Conservation (phyloP, 2,888 invertebrate species). For the Zootermopsis nevadensis region DNA sequence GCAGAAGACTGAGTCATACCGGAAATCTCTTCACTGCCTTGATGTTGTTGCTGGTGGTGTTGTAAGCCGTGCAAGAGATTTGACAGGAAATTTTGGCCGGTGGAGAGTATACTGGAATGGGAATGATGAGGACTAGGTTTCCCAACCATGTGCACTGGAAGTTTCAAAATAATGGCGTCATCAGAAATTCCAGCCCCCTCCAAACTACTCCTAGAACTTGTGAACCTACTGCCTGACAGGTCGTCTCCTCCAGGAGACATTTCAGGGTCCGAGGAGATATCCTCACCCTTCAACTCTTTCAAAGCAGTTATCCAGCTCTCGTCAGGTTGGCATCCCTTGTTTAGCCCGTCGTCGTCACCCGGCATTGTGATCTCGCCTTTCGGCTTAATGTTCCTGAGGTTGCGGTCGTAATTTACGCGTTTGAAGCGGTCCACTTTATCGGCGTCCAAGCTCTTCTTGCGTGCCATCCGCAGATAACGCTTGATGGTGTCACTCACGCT, state of each 20-base stretch:
- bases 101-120: slow-evolving; percentile 63
- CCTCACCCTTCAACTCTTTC: slow-evolving; percentile 50
- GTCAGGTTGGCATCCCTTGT: slow-evolving; percentile 82
- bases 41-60: slow-evolving; percentile 62
- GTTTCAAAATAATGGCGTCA: slow-evolving; percentile 61
- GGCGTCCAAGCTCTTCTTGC: slow-evolving; percentile 86
- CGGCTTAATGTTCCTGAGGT: slow-evolving; percentile 84
- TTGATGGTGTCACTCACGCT: slow-evolving; percentile 90
- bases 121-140: slow-evolving; percentile 52
- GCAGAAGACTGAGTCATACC: slow-evolving; percentile 56
- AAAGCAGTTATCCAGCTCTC: slow-evolving; percentile 75
- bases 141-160: slow-evolving; percentile 59
- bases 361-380: slow-evolving; percentile 79
- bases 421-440: slow-evolving; percentile 86
- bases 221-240: slow-evolving; percentile 63
- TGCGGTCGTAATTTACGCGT: slow-evolving; percentile 88
- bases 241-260: slow-evolving; percentile 65
- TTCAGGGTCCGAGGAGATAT: slow-evolving; percentile 55
- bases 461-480: slow-evolving; percentile 85
- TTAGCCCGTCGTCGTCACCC: slow-evolving; percentile 81
- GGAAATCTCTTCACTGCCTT: slow-evolving; percentile 60
- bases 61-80: slow-evolving; percentile 71
- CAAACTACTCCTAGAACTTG: slow-evolving; percentile 67
- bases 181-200: slow-evolving; percentile 62
- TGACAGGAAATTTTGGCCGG: slow-evolving; percentile 73